Evolutionary conservation across 2,888 invertebrate genomes (phyloP).

Genomic region (Synanthedon vespiformis): DNA sequence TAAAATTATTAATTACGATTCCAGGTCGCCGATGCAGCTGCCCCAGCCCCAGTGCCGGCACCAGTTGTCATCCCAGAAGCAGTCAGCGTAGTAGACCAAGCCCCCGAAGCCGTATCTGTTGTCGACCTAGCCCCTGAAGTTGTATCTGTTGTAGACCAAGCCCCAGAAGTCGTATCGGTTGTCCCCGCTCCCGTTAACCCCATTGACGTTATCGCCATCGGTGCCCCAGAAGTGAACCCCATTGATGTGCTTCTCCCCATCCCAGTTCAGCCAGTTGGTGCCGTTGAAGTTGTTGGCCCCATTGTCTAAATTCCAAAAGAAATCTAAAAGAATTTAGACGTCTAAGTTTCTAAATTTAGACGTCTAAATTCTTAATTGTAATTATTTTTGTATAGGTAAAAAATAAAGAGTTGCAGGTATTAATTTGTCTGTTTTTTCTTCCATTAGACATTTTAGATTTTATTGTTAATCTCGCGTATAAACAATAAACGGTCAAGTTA

Average conservation of each 20-base stretch:
- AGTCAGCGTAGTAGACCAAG: constrained; percentile 4
- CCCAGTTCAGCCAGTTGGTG: constrained; percentile 4
- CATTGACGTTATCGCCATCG: constrained; percentile 10
- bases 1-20: background rate
- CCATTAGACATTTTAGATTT: no score
- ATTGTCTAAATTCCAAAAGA: background rate
- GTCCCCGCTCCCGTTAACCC: constrained; percentile 10
- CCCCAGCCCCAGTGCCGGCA: constrained; percentile 1
- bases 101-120: background rate
- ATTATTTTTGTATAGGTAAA: no score
- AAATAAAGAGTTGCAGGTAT: no score
- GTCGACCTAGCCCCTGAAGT: constrained; percentile 13
- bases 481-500: no score
- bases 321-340: no score
- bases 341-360: background rate
- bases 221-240: constrained; percentile 12
- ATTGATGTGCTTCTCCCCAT: constrained; percentile 11
- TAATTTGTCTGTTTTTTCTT: no score
- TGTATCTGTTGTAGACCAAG: constrained; percentile 10
- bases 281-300: constrained; percentile 1
- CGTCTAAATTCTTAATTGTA: no score
- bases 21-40: background rate
- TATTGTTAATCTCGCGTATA: no score
- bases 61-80: constrained; percentile 1
- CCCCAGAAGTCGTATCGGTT: constrained; percentile 12